phyloP scores from a whole-genome alignment of 2,797 vertebrate species.

The Rhinoraja longicauda region DNA sequence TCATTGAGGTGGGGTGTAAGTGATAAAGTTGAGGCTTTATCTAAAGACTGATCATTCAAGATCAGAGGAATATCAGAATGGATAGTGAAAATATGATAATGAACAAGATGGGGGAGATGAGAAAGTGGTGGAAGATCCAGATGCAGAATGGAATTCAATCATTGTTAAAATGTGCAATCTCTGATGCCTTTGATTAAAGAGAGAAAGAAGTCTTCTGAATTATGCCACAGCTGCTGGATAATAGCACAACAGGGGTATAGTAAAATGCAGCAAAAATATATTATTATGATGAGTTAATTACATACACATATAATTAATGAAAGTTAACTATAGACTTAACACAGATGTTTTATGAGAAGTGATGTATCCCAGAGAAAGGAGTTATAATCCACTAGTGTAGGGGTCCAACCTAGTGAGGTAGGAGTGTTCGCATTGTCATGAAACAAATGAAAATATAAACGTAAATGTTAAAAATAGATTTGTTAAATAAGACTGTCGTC shows the following conservation, averaged over 20 bases:
- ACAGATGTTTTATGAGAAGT: not conserved
- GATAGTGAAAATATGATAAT: too few species aligned
- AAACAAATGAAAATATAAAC: not conserved
- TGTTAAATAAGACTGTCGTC: not conserved
- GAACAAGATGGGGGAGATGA: too few species aligned
- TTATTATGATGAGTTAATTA: not conserved
- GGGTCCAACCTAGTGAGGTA: not conserved
- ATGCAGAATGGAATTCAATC: too few species aligned
- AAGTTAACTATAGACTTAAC: not conserved
- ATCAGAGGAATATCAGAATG: too few species aligned
- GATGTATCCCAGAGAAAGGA: not conserved
- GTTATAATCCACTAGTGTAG: not conserved
- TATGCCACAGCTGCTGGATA: not conserved
- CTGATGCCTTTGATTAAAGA: too few species aligned
- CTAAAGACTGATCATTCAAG: too few species aligned
- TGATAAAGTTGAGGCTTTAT: too few species aligned
- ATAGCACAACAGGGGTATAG: not conserved
- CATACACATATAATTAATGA: not conserved
- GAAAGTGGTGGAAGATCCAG: too few species aligned
- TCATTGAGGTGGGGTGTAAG: too few species aligned
- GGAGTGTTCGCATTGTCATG: not conserved
- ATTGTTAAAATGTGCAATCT: too few species aligned
- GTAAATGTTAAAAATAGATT: not conserved
- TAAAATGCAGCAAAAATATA: not conserved
- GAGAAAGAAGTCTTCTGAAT: not conserved